These are phyloP conservation scores for Sarcophaga peregrina DNA, from an alignment of 1,140 invertebrate species.

Conservation along the genomic window DNA sequence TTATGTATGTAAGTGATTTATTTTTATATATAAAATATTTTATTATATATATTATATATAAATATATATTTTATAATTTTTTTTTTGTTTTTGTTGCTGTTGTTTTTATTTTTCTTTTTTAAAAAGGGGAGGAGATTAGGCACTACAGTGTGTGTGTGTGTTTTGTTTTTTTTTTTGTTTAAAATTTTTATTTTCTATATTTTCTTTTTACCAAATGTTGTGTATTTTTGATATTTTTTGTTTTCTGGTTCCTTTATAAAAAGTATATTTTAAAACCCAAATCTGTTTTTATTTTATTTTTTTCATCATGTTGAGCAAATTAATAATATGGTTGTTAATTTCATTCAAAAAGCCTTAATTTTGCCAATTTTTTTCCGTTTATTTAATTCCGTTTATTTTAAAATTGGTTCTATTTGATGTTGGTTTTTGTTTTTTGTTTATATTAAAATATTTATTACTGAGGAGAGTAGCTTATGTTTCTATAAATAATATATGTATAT, in stretches of 20 bases:
- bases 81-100: neutral
- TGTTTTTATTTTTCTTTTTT: neutral
- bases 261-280: conserved; percentile 26
- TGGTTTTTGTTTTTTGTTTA: conserved; percentile 46
- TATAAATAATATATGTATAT: conserved; percentile 47
- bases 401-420: conserved; percentile 42
- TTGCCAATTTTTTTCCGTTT: neutral
- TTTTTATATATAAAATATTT: conserved; percentile 62
- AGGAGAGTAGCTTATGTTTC: conserved; percentile 42
- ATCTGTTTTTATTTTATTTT: too few relatives aligned
- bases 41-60: conserved; percentile 55
- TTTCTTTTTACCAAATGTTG: conserved; percentile 25
- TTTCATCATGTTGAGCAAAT: neutral
- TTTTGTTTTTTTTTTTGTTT: conserved; percentile 30
- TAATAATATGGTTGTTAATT: neutral
- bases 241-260: neutral
- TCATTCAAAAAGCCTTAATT: conserved; percentile 1
- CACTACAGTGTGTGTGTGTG: conserved; percentile 61
- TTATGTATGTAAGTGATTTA: conserved; percentile 14
- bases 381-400: neutral
- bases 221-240: neutral
- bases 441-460: neutral
- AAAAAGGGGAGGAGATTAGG: conserved; percentile 54
- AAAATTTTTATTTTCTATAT: neutral
- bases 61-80: conserved; percentile 49